These are phyloP conservation scores for Pelodiscus sinensis DNA, from an alignment of 2,113 vertebrate genomes.

Conservation along the genomic window DNA sequence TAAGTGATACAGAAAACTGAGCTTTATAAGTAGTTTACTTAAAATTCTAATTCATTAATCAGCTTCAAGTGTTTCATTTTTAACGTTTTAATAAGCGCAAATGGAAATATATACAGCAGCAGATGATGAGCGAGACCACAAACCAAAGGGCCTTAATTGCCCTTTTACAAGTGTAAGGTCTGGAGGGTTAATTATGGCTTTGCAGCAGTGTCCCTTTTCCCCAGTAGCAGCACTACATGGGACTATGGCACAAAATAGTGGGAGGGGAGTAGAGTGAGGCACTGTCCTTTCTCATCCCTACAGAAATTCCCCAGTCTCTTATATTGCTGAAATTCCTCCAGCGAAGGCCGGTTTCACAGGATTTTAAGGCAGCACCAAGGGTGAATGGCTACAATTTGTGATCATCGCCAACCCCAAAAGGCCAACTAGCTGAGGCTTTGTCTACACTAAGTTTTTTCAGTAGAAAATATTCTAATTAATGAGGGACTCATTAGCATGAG, in stretches of 20 bases:
- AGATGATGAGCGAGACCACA: neutral
- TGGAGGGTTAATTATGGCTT: neutral
- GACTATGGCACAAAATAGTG: neutral
- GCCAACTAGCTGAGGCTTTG: neutral
- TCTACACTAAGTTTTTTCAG: no score
- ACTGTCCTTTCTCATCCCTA: neutral
- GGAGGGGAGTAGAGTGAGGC: neutral
- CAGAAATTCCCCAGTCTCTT: neutral
- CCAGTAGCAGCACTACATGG: neutral
- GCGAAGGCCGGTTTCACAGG: neutral
- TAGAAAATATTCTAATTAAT: no score
- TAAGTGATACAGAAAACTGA: neutral
- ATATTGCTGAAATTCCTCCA: neutral
- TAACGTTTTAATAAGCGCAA: neutral
- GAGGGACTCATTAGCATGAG: no score
- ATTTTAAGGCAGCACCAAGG: neutral
- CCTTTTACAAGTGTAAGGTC: neutral
- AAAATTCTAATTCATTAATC: neutral
- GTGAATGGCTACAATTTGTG: neutral
- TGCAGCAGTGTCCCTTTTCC: neutral
- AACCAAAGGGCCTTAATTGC: neutral
- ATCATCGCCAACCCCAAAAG: neutral
- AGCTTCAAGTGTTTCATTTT: neutral
- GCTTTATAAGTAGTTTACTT: neutral
- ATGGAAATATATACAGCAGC: neutral